Percentiles rank a stretch among this genome's conserved stretches.
These are phyloP conservation scores for Agrotis ipsilon DNA, from an alignment of 2,888 invertebrate genomes.

Conservation along the genomic window DNA sequence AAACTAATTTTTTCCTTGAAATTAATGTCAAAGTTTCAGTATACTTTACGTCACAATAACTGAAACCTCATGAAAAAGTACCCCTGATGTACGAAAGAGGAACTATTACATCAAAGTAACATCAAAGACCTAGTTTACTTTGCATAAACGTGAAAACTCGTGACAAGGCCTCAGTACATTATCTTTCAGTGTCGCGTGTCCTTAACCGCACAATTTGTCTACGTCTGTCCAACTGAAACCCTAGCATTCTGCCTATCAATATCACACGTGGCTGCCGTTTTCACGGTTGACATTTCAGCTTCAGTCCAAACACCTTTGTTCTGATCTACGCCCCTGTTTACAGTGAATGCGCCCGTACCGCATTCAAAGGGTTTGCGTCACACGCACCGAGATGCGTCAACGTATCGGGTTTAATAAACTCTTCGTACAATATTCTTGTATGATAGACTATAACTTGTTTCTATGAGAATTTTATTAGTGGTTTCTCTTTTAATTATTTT, in stretches of 20 bases:
- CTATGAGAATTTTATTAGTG: neutral
- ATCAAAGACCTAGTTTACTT: too few species aligned
- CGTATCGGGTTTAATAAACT: constrained; percentile 46
- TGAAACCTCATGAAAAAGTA: too few species aligned
- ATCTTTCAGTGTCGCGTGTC: neutral
- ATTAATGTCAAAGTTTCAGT: too few species aligned
- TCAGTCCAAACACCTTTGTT: constrained; percentile 21
- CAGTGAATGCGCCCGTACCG: constrained; percentile 61
- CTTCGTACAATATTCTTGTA: constrained; percentile 4
- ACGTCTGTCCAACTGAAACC: neutral
- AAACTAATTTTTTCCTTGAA: too few species aligned
- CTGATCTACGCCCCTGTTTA: constrained; percentile 36
- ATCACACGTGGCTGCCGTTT: constrained; percentile 7
- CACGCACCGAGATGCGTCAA: constrained; percentile 41
- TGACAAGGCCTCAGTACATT: neutral
- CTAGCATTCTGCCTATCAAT: neutral
- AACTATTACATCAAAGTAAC: too few species aligned
- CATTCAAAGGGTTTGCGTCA: constrained; percentile 64
- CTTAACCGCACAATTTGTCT: neutral
- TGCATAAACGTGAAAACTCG: too few species aligned
- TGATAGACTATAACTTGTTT: constrained; percentile 5
- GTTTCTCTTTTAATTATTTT: neutral
- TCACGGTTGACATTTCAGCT: constrained; percentile 46
- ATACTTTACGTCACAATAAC: too few species aligned
- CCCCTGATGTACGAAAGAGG: too few species aligned